These are phyloP conservation scores for Octodon degus DNA, from an alignment of 2,113 vertebrate species.

Conservation along the genomic window DNA sequence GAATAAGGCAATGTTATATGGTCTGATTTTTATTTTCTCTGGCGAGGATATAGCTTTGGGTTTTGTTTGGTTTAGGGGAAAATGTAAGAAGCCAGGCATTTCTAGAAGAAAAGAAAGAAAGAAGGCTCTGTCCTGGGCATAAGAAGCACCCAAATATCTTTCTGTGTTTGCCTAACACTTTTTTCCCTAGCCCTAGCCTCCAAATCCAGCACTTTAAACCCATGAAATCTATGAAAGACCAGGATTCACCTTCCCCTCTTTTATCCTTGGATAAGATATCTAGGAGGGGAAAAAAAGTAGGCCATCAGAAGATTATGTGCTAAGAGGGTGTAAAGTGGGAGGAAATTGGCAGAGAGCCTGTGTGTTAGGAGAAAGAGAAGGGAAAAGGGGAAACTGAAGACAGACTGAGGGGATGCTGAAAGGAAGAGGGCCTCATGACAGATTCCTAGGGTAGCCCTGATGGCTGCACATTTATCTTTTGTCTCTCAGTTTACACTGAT, in stretches of 20 bases:
- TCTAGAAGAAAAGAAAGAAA: background rate
- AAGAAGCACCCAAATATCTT: background rate
- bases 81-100: background rate
- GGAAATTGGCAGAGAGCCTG: constrained; percentile 57
- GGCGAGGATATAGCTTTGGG: background rate
- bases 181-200: background rate
- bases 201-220: constrained; percentile 51
- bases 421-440: accelerated
- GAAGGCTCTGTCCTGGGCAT: background rate
- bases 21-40: background rate
- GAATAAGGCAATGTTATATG: background rate
- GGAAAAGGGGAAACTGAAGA: background rate
- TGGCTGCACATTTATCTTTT: background rate
- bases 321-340: constrained; percentile 65
- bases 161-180: constrained; percentile 32
- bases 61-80: background rate
- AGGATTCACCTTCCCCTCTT: constrained; percentile 56
- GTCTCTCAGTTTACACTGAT: background rate
- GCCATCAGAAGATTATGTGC: constrained; percentile 75
- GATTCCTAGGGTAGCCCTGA: background rate
- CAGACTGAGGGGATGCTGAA: background rate
- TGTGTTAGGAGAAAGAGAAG: constrained; percentile 6
- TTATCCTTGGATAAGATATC: constrained; percentile 76
- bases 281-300: constrained; percentile 53
- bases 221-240: constrained; percentile 68